Percentiles rank a stretch among this genome's conserved stretches.
These are phyloP conservation scores for Ectropis grisescens DNA, from an alignment of 1,140 invertebrate genomes.

Conservation along the genomic window DNA sequence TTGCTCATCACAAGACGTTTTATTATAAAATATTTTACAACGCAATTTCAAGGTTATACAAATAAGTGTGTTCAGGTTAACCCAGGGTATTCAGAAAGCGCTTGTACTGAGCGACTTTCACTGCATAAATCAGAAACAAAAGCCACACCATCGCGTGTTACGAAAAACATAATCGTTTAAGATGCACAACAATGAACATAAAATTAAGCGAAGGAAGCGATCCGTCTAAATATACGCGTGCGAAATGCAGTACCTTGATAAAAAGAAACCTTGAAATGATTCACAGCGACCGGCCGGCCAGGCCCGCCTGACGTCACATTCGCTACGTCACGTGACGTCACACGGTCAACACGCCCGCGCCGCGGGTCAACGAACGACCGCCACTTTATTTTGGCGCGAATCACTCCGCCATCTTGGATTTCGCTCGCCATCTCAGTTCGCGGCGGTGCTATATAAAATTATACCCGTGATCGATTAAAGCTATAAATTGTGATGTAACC, in stretches of 20 bases:
- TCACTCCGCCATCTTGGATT: slow-evolving; percentile 43
- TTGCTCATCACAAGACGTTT: no score
- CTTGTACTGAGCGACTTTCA: no score
- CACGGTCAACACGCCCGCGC: slow-evolving; percentile 32
- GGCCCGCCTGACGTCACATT: slow-evolving; percentile 32
- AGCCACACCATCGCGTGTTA: no score
- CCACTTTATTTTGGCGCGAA: slow-evolving; percentile 54
- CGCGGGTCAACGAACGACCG: slow-evolving; percentile 60
- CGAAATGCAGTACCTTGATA: slow-evolving; percentile 16
- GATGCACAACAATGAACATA: no score
- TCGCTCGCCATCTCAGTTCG: slow-evolving; percentile 5
- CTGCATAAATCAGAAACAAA: no score
- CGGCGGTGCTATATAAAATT: slow-evolving; percentile 7
- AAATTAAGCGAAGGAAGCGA: no score
- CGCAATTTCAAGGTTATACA: no score
- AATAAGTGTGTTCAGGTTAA: no score
- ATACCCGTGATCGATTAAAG: slow-evolving; percentile 9
- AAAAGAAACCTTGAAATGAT: slow-evolving; percentile 49
- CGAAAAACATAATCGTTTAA: no score
- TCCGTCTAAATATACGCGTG: no score
- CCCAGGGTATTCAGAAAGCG: no score
- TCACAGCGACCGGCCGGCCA: slow-evolving; percentile 21
- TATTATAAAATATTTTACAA: no score
- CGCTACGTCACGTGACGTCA: slow-evolving; percentile 50
- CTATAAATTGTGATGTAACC: slow-evolving; percentile 3